Base-by-base conservation (phyloP, 2,888 invertebrate genomes). In the Helobdella robusta region DNA sequence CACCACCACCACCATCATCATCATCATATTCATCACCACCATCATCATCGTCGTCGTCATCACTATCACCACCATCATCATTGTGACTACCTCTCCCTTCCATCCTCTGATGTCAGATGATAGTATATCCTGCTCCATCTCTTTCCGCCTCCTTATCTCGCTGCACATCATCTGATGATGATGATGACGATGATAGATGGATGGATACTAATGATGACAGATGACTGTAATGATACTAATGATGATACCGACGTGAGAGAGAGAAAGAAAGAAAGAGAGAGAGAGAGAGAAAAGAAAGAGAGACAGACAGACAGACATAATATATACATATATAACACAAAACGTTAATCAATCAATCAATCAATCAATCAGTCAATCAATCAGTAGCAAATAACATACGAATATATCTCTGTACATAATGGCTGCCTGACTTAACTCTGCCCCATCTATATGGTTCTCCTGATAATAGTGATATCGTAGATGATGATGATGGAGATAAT, bases 341-440 rank as follows among this genome's bases (percentile, higher is more conserved):
- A n/a, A n/a, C n/a, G n/a, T n/a, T n/a, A n/a, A n/a, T n/a, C n/a
- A n/a, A n/a, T n/a, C n/a, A n/a, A n/a, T n/a, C n/a, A n/a, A n/a
- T n/a, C n/a, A n/a, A n/a, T n/a, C n/a, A n/a, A n/a, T n/a, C n/a
- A n/a, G n/a, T n/a, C n/a, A n/a, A n/a, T 5, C 20, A 60, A 56
- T 36, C 0, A 34, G 40, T 0, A 35, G n/a, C 6, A 32, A n/a
- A 20, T 30, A 48, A 30, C 71, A 66, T 32, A 72, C 72, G 23
- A 69, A 62, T 6, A 98, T 88, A 74, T 95, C 94, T 79, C 92
- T 90, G 78, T 90, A 98, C 44, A 97, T 89, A 71, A 87, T 87
- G 69, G 92, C 89, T 52, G 95, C 92, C 70, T 97, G 84, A 79
- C 97, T 95, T 0, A 94, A 91, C 77, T 98, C 95, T 0, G 97